Evolutionary conservation across 2,888 invertebrate species (phyloP).

Genomic region (Dendrolimus pini): DNA sequence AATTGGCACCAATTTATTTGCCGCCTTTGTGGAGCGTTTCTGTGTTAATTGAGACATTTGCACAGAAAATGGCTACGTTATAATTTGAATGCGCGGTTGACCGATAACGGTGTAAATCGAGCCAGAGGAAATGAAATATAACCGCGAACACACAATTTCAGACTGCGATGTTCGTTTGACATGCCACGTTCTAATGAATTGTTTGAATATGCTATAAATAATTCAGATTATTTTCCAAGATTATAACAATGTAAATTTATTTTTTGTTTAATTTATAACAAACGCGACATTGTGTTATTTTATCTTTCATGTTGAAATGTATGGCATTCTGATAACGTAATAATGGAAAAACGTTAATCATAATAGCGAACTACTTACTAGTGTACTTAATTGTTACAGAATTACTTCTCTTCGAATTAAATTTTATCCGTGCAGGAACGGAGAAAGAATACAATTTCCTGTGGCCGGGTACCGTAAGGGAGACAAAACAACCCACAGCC

Average conservation of each 20-base stretch:
- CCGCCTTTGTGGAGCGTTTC: constrained; percentile 52
- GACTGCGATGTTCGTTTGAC: constrained; percentile 21
- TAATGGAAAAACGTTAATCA: too few species aligned
- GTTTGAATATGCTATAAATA: constrained; percentile 9
- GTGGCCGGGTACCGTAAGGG: too few species aligned
- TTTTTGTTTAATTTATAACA: background rate
- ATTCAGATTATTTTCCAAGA: background rate
- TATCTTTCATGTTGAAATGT: too few species aligned
- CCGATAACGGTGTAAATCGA: constrained; percentile 22
- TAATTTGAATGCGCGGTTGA: constrained; percentile 26
- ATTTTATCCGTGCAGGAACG: too few species aligned
- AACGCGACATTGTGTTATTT: too few species aligned
- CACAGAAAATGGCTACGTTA: constrained; percentile 39
- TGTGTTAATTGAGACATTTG: constrained; percentile 65
- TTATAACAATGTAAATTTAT: background rate
- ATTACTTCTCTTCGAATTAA: too few species aligned
- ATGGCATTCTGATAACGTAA: too few species aligned
- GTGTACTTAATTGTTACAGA: too few species aligned
- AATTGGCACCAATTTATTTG: constrained; percentile 54
- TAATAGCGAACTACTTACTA: too few species aligned
- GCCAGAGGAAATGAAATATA: constrained; percentile 20
- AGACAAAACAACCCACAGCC: too few species aligned
- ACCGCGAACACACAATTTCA: constrained; percentile 10
- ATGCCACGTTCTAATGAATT: constrained; percentile 15
- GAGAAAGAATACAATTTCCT: too few species aligned